Evolutionary conservation across 2,888 invertebrate species (phyloP).

Genomic region (Allophyes oxyacanthae): DNA sequence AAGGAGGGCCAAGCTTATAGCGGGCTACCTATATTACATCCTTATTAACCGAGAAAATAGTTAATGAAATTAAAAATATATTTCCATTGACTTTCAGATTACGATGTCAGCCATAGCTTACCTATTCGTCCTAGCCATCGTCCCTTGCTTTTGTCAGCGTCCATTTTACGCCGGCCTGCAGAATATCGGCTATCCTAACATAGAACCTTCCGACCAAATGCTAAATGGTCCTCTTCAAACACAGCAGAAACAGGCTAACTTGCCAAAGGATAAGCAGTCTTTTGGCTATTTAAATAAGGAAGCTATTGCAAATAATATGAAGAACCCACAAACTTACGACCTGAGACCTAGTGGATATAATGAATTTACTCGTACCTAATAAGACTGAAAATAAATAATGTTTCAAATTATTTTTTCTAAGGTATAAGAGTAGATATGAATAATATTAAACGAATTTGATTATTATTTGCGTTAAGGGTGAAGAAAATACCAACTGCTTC

Average conservation of each 20-base stretch:
- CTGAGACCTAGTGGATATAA: conserved; percentile 48
- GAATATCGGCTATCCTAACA: conserved; percentile 55
- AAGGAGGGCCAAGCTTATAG: too few species aligned
- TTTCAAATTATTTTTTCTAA: neutral
- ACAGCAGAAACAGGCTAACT: conserved; percentile 55
- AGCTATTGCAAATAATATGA: conserved; percentile 33
- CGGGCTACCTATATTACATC: too few species aligned
- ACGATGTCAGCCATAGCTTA: conserved; percentile 38
- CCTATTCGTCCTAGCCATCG: conserved; percentile 38
- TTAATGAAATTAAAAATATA: too few species aligned
- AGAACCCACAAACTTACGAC: conserved; percentile 38
- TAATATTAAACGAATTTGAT: too few species aligned
- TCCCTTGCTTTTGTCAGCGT: conserved; percentile 50
- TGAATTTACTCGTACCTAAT: conserved; percentile 20
- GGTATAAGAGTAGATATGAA: too few species aligned
- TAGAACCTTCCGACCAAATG: conserved; percentile 22
- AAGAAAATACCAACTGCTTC: too few species aligned
- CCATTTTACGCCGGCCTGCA: conserved; percentile 56
- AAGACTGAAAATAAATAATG: neutral
- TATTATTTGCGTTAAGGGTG: too few species aligned
- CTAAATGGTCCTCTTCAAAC: neutral
- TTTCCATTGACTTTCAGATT: conserved; percentile 14
- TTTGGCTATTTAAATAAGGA: conserved; percentile 43
- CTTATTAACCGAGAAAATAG: too few species aligned
- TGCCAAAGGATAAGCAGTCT: conserved; percentile 82